phyloP scores from a whole-genome alignment of 2,797 vertebrate genomes.

The Trachurus trachurus region DNA sequence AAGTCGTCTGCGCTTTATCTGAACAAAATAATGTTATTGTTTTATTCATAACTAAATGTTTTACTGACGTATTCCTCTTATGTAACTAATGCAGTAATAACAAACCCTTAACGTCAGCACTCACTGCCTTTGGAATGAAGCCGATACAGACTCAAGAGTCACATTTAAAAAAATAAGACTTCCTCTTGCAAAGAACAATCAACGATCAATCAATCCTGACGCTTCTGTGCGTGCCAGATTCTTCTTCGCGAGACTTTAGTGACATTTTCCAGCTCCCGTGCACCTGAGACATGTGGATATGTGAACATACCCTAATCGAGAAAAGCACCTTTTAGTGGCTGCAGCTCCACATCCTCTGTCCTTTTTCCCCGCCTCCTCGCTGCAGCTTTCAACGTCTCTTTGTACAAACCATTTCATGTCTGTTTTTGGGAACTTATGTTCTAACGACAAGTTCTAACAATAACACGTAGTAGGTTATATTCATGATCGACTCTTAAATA shows the following conservation, averaged over 20 bases:
- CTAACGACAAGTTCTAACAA: neutral
- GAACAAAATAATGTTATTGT: neutral
- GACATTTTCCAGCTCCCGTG: too few species aligned
- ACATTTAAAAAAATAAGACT: neutral
- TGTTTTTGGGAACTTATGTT: neutral
- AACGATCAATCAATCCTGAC: too few species aligned
- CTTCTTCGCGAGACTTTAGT: too few species aligned
- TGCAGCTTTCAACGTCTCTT: neutral
- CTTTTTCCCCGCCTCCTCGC: too few species aligned
- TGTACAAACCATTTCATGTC: neutral
- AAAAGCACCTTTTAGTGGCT: neutral
- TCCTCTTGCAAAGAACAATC: neutral
- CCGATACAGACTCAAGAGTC: neutral
- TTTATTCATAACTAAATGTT: neutral
- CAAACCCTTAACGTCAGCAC: neutral
- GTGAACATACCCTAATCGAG: neutral
- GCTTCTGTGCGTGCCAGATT: too few species aligned
- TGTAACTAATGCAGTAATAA: neutral
- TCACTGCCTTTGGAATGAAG: neutral
- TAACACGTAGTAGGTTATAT: neutral
- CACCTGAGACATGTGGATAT: too few species aligned
- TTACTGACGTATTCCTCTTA: neutral
- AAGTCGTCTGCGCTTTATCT: too few species aligned
- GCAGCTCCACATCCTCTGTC: too few species aligned
- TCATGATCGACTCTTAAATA: neutral